Percentiles rank a stretch among this genome's conserved stretches.
Evolutionary conservation across 2,888 invertebrate species (phyloP).

Genomic region (Subacronicta megacephala): DNA sequence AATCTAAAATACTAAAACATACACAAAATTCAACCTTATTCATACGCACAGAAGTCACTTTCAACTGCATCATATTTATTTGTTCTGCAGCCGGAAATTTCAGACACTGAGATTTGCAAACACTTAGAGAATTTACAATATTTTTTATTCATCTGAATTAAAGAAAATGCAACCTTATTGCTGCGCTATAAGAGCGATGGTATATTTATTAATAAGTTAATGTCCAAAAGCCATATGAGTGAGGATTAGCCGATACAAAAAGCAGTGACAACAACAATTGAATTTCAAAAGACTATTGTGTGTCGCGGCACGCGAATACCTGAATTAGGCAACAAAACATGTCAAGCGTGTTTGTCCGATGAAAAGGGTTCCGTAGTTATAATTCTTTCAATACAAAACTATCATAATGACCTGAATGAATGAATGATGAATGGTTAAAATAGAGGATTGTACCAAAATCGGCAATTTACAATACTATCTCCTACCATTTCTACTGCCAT

Average conservation of each 20-base stretch:
- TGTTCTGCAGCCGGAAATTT: slow-evolving; percentile 26
- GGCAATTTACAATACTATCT: no score
- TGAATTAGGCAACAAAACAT: slow-evolving; percentile 35
- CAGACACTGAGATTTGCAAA: slow-evolving; percentile 37
- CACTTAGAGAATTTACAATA: slow-evolving; percentile 19
- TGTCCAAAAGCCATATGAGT: slow-evolving; percentile 5
- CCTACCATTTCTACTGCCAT: no score
- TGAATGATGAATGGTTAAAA: no score
- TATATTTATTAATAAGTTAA: neutral
- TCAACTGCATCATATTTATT: neutral
- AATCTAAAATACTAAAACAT: neutral
- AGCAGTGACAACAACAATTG: slow-evolving; percentile 23
- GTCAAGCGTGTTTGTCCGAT: neutral
- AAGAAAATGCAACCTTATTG: slow-evolving; percentile 16
- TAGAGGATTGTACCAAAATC: no score
- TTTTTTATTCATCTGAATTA: neutral
- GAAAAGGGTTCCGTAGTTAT: slow-evolving; percentile 10
- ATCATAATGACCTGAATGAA: no score
- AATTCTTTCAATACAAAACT: no score
- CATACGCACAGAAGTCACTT: fast-evolving
- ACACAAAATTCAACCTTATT: slow-evolving; percentile 32
- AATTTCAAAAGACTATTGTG: slow-evolving; percentile 37
- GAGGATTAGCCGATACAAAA: slow-evolving; percentile 31
- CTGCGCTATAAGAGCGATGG: neutral
- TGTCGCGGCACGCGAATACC: slow-evolving; percentile 17